Base-by-base conservation (phyloP, 2,113 vertebrate genomes). In the Recurvirostra avosetta region DNA sequence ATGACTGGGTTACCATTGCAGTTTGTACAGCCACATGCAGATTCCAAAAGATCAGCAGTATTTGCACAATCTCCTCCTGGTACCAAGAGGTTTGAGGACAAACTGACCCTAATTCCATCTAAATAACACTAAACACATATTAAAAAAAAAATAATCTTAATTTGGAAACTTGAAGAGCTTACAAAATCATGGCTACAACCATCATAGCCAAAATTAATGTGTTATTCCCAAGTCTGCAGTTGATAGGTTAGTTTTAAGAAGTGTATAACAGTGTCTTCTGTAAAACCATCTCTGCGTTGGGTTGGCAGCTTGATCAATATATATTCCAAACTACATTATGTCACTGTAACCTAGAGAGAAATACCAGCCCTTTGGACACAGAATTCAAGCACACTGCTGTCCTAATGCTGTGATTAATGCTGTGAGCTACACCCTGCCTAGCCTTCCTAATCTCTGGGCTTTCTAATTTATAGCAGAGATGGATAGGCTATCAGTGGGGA, bases 401-500 rank as follows among this genome's bases (percentile, higher is more conserved):
- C 90, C 95, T 88, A 97, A 95, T 94, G 78, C 90, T 88, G 78
- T 96, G 96, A 97, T 95, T 98, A 98, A 96, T 88, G 78, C 88
- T 92, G 41, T 76, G 75, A 97, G 94, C 90, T 98, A 92, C 86
- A 92, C 94, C 70, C 91, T 92, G 81, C 85, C 88, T 88, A 96
- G 93, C 50, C 90, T 70, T 95, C 66, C 93, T 97, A 95, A 97
- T 96, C 94, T 95, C 95, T 86, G 86, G 95, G 86, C 97, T 94
- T 89, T 97, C 97, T 98, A 97, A 98, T 98, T 97, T 98, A 94
- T 86, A 96, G 88, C 68, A 96, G 97, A 98, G 97, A 97, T 98
- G 96, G 97, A 97, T 93, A 95, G 96, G 96, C 85, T 98, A 98
- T 98, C 97, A 97, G 95, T 96, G 86, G 96, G 92, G 98, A 97